phyloP scores from a whole-genome alignment of 2,797 vertebrate genomes.

The Falco concolor region DNA sequence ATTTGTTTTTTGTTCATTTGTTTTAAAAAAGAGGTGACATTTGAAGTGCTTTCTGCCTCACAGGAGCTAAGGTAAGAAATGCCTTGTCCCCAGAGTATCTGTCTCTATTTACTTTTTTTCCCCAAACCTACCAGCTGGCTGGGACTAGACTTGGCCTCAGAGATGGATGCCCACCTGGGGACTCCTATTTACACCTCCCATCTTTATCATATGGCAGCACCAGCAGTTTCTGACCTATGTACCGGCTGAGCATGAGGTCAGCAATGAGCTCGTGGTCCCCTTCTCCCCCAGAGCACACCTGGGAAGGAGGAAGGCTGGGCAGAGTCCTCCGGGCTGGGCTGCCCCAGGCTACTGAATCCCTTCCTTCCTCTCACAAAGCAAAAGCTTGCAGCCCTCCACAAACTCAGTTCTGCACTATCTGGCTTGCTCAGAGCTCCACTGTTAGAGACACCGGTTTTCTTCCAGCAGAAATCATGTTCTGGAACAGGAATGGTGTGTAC shows the following conservation, averaged over 20 bases:
- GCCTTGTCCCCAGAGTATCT: neutral
- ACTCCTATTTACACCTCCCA: neutral
- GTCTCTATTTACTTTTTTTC: neutral
- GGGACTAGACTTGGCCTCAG: neutral
- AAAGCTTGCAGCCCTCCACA: neutral
- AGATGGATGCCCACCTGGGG: neutral
- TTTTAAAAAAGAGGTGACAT: neutral
- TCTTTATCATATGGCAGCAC: neutral
- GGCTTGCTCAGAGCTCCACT: neutral
- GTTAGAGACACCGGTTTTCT: accelerated
- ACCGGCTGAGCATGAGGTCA: neutral
- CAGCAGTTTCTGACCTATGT: neutral
- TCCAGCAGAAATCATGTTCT: neutral
- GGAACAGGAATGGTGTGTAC: neutral
- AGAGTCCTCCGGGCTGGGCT: neutral
- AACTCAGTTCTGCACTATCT: neutral
- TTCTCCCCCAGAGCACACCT: neutral
- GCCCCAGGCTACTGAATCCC: neutral
- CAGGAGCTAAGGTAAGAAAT: neutral
- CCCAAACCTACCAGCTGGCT: accelerated
- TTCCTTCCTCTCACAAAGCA: neutral
- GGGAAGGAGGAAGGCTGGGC: neutral
- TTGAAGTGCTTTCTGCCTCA: neutral
- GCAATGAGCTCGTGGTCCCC: neutral
- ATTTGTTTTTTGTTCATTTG: neutral